Evolutionary conservation across 2,113 vertebrate genomes (phyloP).

Genomic region (Candoia aspera): DNA sequence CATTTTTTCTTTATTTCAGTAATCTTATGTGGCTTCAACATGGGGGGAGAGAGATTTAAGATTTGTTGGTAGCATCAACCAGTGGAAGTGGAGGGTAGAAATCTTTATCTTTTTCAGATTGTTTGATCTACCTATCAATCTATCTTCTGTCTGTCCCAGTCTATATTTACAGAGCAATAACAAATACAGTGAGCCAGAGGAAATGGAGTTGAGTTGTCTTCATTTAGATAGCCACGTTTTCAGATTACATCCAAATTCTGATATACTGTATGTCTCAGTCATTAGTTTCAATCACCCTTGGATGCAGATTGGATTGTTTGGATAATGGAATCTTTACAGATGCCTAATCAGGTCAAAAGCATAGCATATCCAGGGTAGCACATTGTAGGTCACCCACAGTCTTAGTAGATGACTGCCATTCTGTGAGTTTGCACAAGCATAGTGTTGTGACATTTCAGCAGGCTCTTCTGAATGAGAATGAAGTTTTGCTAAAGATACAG

Average conservation of each 20-base stretch:
- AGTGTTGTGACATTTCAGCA: not conserved
- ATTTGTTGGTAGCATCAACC: no score
- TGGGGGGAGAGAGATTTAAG: no score
- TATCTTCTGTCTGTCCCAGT: not conserved
- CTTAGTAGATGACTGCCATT: not conserved
- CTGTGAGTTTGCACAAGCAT: not conserved
- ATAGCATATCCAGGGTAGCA: not conserved
- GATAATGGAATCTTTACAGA: not conserved
- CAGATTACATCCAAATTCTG: not conserved
- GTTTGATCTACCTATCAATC: not conserved
- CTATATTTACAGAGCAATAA: not conserved
- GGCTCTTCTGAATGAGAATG: not conserved
- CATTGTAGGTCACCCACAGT: no score
- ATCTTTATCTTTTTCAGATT: not conserved
- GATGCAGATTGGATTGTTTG: not conserved
- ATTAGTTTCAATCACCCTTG: not conserved
- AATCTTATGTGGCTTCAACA: not conserved
- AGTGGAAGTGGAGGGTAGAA: not conserved
- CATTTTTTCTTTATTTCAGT: not conserved
- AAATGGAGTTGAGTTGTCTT: not conserved
- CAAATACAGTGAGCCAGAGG: not conserved
- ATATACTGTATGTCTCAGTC: not conserved
- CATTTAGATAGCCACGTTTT: not conserved
- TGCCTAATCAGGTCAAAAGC: not conserved
- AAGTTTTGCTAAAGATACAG: not conserved